Evolutionary conservation across 2,888 invertebrate species (phyloP).

Genomic region (Trissolcus brochymenae): DNA sequence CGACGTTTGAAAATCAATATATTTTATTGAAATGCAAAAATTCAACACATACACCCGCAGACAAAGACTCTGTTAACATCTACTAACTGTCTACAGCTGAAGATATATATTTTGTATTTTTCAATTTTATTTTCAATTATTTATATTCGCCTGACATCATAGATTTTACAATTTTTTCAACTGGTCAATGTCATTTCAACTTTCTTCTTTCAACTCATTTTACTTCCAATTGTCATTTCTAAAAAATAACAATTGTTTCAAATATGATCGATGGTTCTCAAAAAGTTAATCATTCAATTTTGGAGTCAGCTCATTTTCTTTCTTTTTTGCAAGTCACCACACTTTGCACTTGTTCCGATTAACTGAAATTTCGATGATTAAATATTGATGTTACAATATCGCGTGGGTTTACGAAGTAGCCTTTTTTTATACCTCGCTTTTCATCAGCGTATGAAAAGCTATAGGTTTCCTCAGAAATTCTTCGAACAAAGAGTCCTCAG

Average conservation of each 20-base stretch:
- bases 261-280: neutral
- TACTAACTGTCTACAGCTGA: too few relatives aligned
- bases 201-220: too few relatives aligned
- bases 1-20: neutral
- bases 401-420: neutral
- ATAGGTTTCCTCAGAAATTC: conserved; percentile 88
- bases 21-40: neutral
- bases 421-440: neutral
- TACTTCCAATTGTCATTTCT: too few relatives aligned
- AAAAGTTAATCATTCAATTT: neutral
- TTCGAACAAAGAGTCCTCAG: conserved; percentile 78
- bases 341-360: conserved; percentile 5
- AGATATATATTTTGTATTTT: too few relatives aligned
- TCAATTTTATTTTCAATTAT: neutral
- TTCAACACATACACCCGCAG: too few relatives aligned
- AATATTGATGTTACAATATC: neutral
- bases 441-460: conserved; percentile 87
- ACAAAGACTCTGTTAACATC: too few relatives aligned
- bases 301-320: neutral
- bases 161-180: conserved; percentile 3
- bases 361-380: neutral
- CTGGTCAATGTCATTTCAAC: neutral
- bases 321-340: neutral
- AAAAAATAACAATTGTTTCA: neutral
- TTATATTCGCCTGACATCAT: conserved; percentile 6